Evolutionary conservation across 2,888 invertebrate genomes (phyloP), one percentile per base, ranked within the genome.

Genomic region (Oscheius myriophilus): DNA sequence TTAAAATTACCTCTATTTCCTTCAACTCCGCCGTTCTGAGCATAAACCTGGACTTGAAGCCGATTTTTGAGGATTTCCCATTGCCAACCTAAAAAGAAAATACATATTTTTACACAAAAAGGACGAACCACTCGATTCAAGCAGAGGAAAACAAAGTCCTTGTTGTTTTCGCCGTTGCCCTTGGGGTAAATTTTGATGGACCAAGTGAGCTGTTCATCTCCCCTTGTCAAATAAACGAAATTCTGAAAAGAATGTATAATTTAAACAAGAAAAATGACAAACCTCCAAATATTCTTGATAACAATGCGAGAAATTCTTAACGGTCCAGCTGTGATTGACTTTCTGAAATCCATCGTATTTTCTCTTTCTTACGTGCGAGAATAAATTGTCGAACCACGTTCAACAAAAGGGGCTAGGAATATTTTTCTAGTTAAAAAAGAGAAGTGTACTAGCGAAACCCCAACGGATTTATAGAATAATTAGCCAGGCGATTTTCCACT

Each of bases 131-230:
- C 84, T 14, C 86, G 78, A 73, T 86, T 86, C 52, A 86, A 71
- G 59, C 86, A 86, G 6, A 86, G 75, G 61, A 86, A 86, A 16
- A 86, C 86, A 70, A 86, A 86, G 62, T 86, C 86, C 75, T 86
- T 86, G 72, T 85, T 86, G 66, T 84, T 86, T 65, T 86, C 84
- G 26, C 83, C 83, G 57, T 86, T 87, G 18, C 86, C 86, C 69
- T 86, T 87, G 4, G 86, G 86, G 65, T 86, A 86, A 23, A 86
- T 86, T 74, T 86, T 86, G 51, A 86, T 86, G 18, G 84, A 84
- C 86, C 67, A 78, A 43, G 67, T 75, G 51, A 66, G 62, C 21
- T 45, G 25, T 51, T 70, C 70, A 26, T 70, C 70, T 12, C 70
- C 70, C 18, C 70, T 43, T 11, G 53, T 63, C 21, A 85, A 69